Evolutionary conservation across 2,797 vertebrate genomes (phyloP).

Genomic region (Darevskia mixta): DNA sequence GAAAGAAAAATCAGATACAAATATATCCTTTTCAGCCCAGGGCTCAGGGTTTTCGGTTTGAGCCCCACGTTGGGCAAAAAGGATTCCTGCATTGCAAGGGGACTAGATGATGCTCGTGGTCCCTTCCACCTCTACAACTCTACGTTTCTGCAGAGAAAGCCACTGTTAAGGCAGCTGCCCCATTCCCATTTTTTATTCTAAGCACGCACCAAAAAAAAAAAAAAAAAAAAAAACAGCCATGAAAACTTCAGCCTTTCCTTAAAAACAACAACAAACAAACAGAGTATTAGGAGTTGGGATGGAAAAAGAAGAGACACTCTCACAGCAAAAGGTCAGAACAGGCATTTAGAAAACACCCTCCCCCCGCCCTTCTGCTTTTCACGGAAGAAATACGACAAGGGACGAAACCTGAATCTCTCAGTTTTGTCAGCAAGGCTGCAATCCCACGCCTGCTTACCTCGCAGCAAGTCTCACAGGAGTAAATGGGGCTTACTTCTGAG

Average conservation of each 20-base stretch:
- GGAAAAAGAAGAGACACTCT: neutral
- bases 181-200: conserved; percentile 54
- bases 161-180: conserved; percentile 56
- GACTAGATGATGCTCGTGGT: too few relatives aligned
- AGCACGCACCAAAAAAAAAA: conserved; percentile 28
- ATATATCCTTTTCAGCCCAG: too few relatives aligned
- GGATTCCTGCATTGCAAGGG: too few relatives aligned
- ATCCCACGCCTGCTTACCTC: too few relatives aligned
- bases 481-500: too few relatives aligned
- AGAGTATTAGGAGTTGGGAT: conserved; percentile 20
- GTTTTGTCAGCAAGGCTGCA: neutral
- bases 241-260: neutral
- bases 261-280: neutral
- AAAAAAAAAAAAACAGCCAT: neutral
- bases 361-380: neutral
- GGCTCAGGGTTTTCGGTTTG: too few relatives aligned
- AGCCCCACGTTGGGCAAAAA: too few relatives aligned
- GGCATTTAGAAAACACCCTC: neutral
- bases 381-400: neutral
- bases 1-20: too few relatives aligned
- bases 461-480: neutral
- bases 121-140: too few relatives aligned
- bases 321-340: neutral
- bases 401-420: neutral
- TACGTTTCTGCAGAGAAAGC: conserved; percentile 33